Evolutionary conservation across 2,888 invertebrate species (phyloP), one percentile per base, ranked within the genome.

Genomic region (Coelopa pilipes): DNA sequence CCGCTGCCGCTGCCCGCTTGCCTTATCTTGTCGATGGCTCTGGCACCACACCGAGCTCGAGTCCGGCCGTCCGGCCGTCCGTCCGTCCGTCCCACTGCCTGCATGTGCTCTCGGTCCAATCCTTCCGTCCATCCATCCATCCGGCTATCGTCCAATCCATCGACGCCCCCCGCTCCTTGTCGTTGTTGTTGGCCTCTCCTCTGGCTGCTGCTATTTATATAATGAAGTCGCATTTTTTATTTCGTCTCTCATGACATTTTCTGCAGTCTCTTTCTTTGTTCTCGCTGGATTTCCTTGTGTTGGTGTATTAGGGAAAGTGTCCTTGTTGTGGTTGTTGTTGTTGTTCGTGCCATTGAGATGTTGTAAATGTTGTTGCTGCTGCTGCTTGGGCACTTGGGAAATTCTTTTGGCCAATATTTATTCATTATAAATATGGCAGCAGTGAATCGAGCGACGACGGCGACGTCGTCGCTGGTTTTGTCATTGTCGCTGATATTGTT

Each of bases 141-240:
- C 2, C 34, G 2, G 3, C 15, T 53, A 53, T 53, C n/a, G n/a
- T n/a, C 53, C 15, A 53, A 13, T 53, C 53, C 15, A 53, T 53
- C 15, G n/a, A 3, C n/a, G n/a, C 10, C 53, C 10, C n/a, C 2
- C 10, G 4, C 34, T 34, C 34, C n/a, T 53, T 13, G 53, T 53
- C 10, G 5, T 53, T 53, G 53, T 53, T 5, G 3, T 13, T 49
- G 10, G 49, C 10, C 10, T 49, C 10, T 10, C 10, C n/a, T 13
- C 10, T 53, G 49, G 59, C 46, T 68, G 67, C 50, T 67, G 57
- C 72, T 68, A 73, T 73, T 69, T 68, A 73, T 73, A 55, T 69
- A 69, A 73, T 73, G 73, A 69, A 53, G 69, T 69, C 59, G 69
- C 69, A 69, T 67, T 34, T 59, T 67, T 46, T 59, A 24, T 19